Conservation (phyloP, 2,113 vertebrate genomes). For the Lontra canadensis region DNA sequence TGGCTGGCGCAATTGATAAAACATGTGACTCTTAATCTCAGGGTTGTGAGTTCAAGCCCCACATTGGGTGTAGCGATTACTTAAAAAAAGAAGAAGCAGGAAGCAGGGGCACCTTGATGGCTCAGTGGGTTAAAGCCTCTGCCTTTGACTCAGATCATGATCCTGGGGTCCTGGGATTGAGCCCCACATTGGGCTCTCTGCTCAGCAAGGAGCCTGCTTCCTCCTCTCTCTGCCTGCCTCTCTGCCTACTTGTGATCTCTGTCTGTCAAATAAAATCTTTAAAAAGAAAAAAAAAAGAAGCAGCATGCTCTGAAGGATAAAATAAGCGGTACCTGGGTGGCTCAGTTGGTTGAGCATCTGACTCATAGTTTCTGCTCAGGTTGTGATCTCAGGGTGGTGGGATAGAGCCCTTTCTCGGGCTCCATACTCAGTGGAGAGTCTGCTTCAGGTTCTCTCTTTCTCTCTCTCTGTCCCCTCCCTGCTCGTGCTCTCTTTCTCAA, state of each 20-base stretch:
- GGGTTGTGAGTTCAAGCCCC: neutral
- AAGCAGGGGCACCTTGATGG: too few species aligned
- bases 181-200: too few species aligned
- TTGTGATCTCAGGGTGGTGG: neutral
- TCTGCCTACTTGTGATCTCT: too few species aligned
- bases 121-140: too few species aligned
- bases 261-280: too few species aligned
- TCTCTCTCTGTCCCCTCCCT: neutral
- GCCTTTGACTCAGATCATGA: too few species aligned
- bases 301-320: neutral
- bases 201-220: too few species aligned
- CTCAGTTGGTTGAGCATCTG: neutral
- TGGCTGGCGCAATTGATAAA: neutral
- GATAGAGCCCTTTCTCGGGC: neutral
- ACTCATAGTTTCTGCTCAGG: neutral
- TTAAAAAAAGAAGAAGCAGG: too few species aligned
- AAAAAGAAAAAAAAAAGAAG: neutral
- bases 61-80: neutral
- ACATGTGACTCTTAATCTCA: neutral
- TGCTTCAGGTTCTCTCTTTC: neutral
- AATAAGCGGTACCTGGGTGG: neutral
- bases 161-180: too few species aligned
- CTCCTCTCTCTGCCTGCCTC: too few species aligned
- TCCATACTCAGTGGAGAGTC: neutral
- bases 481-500: neutral